Evolutionary conservation across 2,113 vertebrate species (phyloP).

Genomic region (Myotis davidii): DNA sequence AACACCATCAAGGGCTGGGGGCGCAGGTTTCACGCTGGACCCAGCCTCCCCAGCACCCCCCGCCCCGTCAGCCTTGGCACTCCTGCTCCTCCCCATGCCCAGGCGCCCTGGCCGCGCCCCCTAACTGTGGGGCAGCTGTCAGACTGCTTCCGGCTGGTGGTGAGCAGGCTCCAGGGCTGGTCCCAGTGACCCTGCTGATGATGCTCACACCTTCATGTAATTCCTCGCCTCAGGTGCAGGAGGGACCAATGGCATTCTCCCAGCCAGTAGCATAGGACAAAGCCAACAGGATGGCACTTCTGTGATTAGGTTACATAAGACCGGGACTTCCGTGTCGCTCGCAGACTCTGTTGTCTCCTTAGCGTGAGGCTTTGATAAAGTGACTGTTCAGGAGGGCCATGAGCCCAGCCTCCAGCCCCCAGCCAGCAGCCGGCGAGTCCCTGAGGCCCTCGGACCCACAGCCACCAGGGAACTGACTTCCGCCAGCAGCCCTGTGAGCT

Average conservation of each 20-base stretch:
- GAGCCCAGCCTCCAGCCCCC: background rate
- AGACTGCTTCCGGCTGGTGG: background rate
- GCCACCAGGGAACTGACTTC: background rate
- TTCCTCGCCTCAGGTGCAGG: too few relatives aligned
- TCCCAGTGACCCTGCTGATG: background rate
- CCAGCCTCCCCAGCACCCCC: background rate
- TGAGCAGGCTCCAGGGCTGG: background rate
- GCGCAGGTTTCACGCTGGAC: background rate
- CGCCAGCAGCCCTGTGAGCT: fast-evolving
- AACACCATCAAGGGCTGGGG: background rate
- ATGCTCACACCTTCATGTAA: fast-evolving
- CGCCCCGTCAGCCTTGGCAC: fast-evolving
- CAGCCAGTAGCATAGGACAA: fast-evolving
- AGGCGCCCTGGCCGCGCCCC: fast-evolving
- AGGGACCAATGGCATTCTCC: background rate
- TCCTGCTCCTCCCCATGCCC: fast-evolving
- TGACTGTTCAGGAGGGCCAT: fast-evolving
- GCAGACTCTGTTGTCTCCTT: too few relatives aligned
- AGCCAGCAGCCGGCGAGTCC: fast-evolving
- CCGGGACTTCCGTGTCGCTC: background rate
- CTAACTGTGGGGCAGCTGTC: background rate
- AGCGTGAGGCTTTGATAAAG: background rate
- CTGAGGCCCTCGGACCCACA: background rate
- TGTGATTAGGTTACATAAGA: too few relatives aligned
- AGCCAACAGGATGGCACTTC: background rate